A percentile compares a stretch with the other conserved stretches of the same genome.
Evolutionary conservation across 1,140 invertebrate genomes (phyloP).

Genomic region (Drosophila kanapiae): DNA sequence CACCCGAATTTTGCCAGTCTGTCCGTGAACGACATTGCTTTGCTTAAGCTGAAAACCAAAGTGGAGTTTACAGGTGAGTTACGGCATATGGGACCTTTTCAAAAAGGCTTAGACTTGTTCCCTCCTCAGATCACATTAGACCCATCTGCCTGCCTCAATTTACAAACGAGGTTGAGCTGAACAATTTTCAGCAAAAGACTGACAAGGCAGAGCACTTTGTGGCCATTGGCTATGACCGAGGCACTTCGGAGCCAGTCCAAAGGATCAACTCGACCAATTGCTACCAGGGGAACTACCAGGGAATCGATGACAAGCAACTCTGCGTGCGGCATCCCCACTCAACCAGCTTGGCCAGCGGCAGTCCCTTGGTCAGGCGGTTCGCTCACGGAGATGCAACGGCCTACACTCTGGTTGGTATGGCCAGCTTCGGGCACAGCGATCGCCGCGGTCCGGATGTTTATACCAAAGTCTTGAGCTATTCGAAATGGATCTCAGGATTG

Average conservation of each 20-base stretch:
- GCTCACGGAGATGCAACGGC: neutral
- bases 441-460: neutral
- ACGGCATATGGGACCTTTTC: no score
- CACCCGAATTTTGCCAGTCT: neutral
- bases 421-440: neutral
- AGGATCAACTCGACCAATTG: neutral
- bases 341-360: neutral
- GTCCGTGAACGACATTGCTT: neutral
- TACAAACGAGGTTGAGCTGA: no score
- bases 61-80: neutral
- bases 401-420: constrained; percentile 3
- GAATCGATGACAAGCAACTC: neutral
- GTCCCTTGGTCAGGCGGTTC: constrained; percentile 4
- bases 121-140: neutral
- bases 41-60: neutral
- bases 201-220: neutral
- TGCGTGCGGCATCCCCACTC: neutral
- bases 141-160: neutral
- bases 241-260: neutral
- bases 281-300: neutral
- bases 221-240: neutral
- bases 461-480: neutral
- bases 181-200: neutral
- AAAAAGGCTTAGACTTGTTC: no score
- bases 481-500: neutral